Evolutionary conservation across 1,140 invertebrate species (phyloP).

Genomic region (Drosophila bipectinata): DNA sequence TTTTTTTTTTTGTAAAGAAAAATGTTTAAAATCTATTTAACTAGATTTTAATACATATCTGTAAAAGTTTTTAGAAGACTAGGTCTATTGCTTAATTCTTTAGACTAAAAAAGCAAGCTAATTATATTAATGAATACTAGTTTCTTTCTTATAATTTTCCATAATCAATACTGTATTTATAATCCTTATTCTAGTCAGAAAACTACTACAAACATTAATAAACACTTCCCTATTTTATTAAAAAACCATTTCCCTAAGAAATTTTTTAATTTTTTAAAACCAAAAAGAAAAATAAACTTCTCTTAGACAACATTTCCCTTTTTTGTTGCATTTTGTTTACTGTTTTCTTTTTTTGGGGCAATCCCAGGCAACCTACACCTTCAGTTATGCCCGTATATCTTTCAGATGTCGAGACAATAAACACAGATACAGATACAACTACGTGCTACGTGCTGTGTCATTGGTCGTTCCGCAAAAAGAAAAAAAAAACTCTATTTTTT

Average conservation of each 20-base stretch:
- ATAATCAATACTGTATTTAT: too few species aligned
- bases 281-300: not conserved
- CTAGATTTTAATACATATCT: too few species aligned
- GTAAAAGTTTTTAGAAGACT: too few species aligned
- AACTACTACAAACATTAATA: too few species aligned
- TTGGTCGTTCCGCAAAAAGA: constrained; percentile 33
- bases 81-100: too few species aligned
- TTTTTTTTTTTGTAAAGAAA: too few species aligned
- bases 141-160: too few species aligned
- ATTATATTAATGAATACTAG: too few species aligned
- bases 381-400: constrained; percentile 27
- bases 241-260: not conserved
- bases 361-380: constrained; percentile 69
- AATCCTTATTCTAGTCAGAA: too few species aligned
- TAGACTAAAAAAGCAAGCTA: too few species aligned
- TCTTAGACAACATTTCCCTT: not conserved
- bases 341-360: constrained; percentile 35
- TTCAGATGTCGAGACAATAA: not conserved
- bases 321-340: constrained; percentile 23
- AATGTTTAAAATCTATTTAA: too few species aligned
- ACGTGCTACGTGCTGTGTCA: constrained; percentile 61
- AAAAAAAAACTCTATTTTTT: not conserved
- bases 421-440: constrained; percentile 11
- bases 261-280: not conserved
- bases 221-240: too few species aligned